Base-by-base conservation (phyloP, 2,888 invertebrate genomes). In the Amphipoea oculea region DNA sequence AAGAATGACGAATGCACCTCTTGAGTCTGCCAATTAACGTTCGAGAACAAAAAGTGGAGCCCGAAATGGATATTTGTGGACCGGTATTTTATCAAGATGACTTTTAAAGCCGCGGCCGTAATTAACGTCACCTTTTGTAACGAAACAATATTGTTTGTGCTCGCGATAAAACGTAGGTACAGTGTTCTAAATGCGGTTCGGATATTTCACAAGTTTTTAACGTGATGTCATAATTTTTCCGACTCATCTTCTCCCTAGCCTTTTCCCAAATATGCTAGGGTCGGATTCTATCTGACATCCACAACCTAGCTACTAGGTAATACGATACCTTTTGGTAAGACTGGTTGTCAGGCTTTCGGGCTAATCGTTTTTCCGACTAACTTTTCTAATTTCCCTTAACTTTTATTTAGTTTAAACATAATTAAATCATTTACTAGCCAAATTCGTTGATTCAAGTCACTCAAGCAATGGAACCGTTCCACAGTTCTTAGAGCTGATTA, bases 71-170 rank as follows among this genome's bases (percentile, higher is more conserved):
- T 86, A 86, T 88, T 88, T 89, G 78, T 88, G 88, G 76, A 86
- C 86, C 83, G 82, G 82, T 88, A 83, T 88, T 89, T 88, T 83
- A 88, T 88, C 86, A 82, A 86, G 88, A 86, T 86, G 86, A 81
- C 88, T 88, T 89, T 88, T 88, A 82, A 83, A 86, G 77, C 77
- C 76, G 66, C 12, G 67, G 3, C 65, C 54, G 76, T 89, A 88
- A 89, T 89, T 89, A 88, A 86, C 77, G 78, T 79, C 86, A 77
- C 78, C 78, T 88, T 86, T 81, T 77, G 78, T 83, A 76, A 86
- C 73, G 45, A 80, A 81, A 67, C 75, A 77, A 82, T 86, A 79
- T 76, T 76, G 74, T 87, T 73, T 65, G 66, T 65, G 51, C n/a
- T 78, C 40, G 67, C 42, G 71, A 73, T 63, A n/a, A 71, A 12